Evolutionary conservation across 2,113 vertebrate species (phyloP), one percentile per base, ranked within the genome.

Genomic region (Axis porcinus): DNA sequence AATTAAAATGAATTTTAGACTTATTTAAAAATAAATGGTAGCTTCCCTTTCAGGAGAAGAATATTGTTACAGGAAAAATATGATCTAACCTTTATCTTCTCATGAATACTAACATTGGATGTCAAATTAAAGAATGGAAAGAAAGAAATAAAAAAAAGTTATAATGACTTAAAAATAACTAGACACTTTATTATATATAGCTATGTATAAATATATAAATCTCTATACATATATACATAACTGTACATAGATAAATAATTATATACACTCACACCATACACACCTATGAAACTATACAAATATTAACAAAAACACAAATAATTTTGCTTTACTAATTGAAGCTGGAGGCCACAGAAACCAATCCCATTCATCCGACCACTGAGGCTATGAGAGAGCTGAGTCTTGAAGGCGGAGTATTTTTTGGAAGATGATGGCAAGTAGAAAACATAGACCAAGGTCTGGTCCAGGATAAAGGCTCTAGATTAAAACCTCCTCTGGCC

Each of bases 1-100:
- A 95, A 87, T 92, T 60, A 30, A 93, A 97, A 85, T 91, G 36
- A 74, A 54, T 79, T 74, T 92, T 60, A 33, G 15, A 67, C 25
- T 85, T 54, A 9, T 94, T 95, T 54, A 67, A 21, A 16, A 88
- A 78, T 84, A 88, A 90, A 50, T 28, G 91, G 62, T n/a, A 11
- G 45, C 47, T 98, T 45, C 60, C 96, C 96, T 95, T 97, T 97
- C 94, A 94, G 89, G 55, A 8, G 83, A 98, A 98, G 87, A 97
- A 97, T 70, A 97, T 50, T 47, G 92, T 97, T 87, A 95, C 58
- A 95, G 94, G 95, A 96, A 98, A 98, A 62, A 94, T 96, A 90
- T 91, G 96, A 96, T 97, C 83, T 94, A 97, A 54, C 36, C 88
- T 54, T 86, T 97, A 96, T 93, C 83, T 79, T 96, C 93, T 95